Conservation (phyloP, 2,888 invertebrate species). For the Dicycla oo region DNA sequence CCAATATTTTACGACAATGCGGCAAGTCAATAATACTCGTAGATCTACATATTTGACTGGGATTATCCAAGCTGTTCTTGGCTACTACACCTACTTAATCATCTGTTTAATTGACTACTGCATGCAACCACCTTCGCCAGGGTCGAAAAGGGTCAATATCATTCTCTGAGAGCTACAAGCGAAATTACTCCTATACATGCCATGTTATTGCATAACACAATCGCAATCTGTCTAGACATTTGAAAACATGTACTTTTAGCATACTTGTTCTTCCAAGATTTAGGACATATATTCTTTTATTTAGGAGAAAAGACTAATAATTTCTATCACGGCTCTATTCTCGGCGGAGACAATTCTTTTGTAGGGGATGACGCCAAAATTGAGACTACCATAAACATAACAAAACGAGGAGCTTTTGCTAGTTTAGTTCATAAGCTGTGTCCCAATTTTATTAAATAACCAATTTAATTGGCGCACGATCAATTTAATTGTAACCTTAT, state of each 20-base stretch:
- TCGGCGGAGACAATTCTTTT: background rate
- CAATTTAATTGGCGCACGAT: slow-evolving; percentile 25
- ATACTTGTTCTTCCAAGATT: slow-evolving; percentile 22
- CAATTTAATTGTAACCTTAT: slow-evolving; percentile 51
- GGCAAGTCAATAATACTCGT: slow-evolving; percentile 41
- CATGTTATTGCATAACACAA: slow-evolving; percentile 53
- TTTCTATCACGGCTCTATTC: background rate
- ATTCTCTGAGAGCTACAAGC: slow-evolving; percentile 49
- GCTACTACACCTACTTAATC: slow-evolving; percentile 15
- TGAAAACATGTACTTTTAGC: slow-evolving; percentile 10
- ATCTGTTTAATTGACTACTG: slow-evolving; percentile 19
- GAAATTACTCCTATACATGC: slow-evolving; percentile 62
- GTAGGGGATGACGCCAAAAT: background rate
- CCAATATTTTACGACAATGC: background rate
- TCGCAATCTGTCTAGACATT: slow-evolving; percentile 54
- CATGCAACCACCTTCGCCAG: slow-evolving; percentile 45
- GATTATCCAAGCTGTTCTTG: slow-evolving; percentile 10
- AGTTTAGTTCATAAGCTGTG: background rate
- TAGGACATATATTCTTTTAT: background rate
- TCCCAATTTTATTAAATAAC: slow-evolving; percentile 8
- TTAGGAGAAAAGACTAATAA: background rate
- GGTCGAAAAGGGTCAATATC: slow-evolving; percentile 65
- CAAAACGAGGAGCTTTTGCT: background rate
- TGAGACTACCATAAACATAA: background rate
- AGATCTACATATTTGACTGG: slow-evolving; percentile 14